Base-by-base conservation (phyloP, 1,140 invertebrate genomes). In the Nymphalis io region DNA sequence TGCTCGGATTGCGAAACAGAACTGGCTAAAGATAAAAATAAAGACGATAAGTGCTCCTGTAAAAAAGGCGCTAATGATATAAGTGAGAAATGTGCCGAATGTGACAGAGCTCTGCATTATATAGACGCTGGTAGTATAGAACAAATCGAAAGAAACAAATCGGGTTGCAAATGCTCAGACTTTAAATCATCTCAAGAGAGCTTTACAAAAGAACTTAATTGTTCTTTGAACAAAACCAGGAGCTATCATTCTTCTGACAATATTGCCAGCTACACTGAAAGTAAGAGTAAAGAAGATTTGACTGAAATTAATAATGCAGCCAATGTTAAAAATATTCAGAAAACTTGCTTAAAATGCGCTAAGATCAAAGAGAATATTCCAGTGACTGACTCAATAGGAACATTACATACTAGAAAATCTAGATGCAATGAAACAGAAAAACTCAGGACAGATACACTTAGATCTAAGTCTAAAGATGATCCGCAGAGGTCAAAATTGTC, bases 321-420 rank as follows among this genome's bases (percentile, higher is more conserved):
- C 5, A 88, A 73, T 59, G 80, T 89, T 1, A 85, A 83, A 78
- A 82, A 80, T 82, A 82, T 91, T 16, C 82, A 74, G 21, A 93
- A 91, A 82, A 92, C 91, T n/a, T 92, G 91, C 75, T 68, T 93
- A 0, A 92, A 92, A 80, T 93, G 91, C 70, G 82, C 82, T 4
- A 90, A 92, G 73, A 93, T 93, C 15, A 91, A 91, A 83, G 91
- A 93, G 78, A 92, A 93, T 75, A 92, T 93, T 18, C 79, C 77
- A 40, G 82, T 90, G 0, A 87, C 81, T 18, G 87, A 90, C 66
- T 81, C 83, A 44, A 63, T 73, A 48, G 79, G 73, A 16, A 89
- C 82, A 1, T 68, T 88, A 46, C 85, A 82, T 67, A 65, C 68
- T 0, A 82, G 88, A 72, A 87, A 83, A 65, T 89, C 87, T 18